These are phyloP conservation scores for Malthinus flaveolus DNA, from an alignment of 2,888 invertebrate species.

Conservation along the genomic window DNA sequence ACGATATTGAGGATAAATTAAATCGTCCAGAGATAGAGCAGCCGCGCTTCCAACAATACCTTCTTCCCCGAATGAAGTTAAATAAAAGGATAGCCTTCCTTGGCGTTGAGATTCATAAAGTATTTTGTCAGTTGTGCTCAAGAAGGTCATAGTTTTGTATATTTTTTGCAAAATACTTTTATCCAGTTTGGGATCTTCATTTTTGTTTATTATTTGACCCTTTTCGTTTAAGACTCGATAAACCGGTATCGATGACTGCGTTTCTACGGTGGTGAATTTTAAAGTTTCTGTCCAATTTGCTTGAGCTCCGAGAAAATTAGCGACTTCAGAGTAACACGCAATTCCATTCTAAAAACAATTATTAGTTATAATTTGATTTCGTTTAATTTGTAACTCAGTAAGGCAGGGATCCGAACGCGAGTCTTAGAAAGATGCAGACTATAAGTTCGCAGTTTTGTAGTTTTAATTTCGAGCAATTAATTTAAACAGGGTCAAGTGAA, in stretches of 20 bases:
- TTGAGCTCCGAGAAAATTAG: slow-evolving; percentile 65
- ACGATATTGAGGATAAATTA: slow-evolving; percentile 96
- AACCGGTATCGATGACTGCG: slow-evolving; percentile 65
- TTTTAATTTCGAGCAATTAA: no score
- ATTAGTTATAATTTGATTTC: no score
- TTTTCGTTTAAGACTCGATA: slow-evolving; percentile 78
- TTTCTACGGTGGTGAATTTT: slow-evolving; percentile 61
- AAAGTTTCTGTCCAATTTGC: slow-evolving; percentile 64
- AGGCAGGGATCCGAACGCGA: no score
- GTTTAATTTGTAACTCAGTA: no score
- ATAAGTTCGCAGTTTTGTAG: no score
- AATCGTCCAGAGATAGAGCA: slow-evolving; percentile 76
- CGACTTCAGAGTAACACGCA: slow-evolving; percentile 39
- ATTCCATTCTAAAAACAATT: neutral
- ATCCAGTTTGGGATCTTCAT: slow-evolving; percentile 68
- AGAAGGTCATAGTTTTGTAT: slow-evolving; percentile 88
- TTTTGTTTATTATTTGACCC: slow-evolving; percentile 62
- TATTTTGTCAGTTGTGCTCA: slow-evolving; percentile 95
- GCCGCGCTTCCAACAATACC: slow-evolving; percentile 94
- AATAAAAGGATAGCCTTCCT: slow-evolving; percentile 96
- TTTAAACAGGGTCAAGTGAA: no score
- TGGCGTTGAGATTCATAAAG: slow-evolving; percentile 91
- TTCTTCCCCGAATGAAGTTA: slow-evolving; percentile 98
- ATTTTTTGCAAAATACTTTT: slow-evolving; percentile 77
- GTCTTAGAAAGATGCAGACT: no score